phyloP scores from a whole-genome alignment of 2,888 invertebrate genomes.

The Pammene aurita region DNA sequence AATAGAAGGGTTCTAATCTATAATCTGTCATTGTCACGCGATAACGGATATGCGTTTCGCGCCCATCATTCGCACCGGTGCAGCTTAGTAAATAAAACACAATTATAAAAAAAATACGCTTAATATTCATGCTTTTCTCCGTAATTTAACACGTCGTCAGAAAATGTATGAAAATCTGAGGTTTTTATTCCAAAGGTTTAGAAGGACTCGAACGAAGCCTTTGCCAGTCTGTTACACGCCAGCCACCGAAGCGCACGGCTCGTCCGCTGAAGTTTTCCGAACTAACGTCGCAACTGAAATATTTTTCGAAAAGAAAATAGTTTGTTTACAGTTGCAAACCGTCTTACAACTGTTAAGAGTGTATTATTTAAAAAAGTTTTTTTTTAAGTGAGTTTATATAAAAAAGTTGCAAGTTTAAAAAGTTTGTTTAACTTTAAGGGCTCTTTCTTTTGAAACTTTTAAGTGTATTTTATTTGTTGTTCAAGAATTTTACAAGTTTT shows the following conservation, averaged over 20 bases:
- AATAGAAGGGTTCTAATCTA: too few relatives aligned
- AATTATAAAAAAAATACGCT: too few relatives aligned
- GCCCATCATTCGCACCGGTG: too few relatives aligned
- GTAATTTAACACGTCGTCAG: conserved; percentile 6
- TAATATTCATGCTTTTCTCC: background rate
- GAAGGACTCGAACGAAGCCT: conserved; percentile 40
- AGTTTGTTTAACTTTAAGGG: background rate
- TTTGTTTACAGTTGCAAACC: background rate
- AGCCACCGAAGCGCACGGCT: conserved; percentile 55
- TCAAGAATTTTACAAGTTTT: conserved; percentile 8
- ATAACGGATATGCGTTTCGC: too few relatives aligned
- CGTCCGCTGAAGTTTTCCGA: conserved; percentile 43
- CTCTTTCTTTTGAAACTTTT: too few relatives aligned
- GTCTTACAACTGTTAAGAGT: background rate
- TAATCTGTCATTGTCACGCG: too few relatives aligned
- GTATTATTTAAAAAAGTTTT: background rate
- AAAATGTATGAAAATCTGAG: background rate
- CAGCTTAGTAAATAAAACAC: background rate
- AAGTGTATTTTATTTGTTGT: too few relatives aligned
- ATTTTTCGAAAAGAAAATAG: background rate
- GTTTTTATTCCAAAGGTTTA: conserved; percentile 25
- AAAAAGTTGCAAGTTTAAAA: background rate
- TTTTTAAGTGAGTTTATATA: conserved; percentile 19
- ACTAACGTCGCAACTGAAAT: conserved; percentile 46
- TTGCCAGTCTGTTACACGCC: conserved; percentile 55